Percentiles rank a stretch among this genome's conserved stretches.
Conservation (phyloP, 2,113 vertebrate species). For the Calidris pugnax region DNA sequence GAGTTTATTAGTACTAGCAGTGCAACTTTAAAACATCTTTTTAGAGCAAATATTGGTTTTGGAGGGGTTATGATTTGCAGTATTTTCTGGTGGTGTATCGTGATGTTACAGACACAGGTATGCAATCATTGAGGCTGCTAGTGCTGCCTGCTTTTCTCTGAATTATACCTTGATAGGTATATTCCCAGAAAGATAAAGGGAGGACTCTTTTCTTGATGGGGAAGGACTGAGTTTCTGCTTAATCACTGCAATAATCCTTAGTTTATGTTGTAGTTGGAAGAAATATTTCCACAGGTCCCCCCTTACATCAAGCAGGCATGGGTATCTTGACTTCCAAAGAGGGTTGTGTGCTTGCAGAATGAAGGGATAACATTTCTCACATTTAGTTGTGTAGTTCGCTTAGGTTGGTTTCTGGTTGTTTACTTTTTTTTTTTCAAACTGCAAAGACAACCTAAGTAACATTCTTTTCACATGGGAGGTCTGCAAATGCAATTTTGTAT, state of each 20-base stretch:
- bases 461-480: background rate
- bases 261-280: background rate
- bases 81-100: background rate
- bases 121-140: background rate
- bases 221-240: background rate
- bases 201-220: background rate
- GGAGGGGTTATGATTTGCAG: background rate
- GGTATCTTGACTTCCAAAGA: background rate
- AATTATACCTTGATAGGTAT: background rate
- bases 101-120: background rate
- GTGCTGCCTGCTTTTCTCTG: background rate
- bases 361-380: background rate
- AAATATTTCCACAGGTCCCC: background rate
- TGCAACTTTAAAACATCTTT: background rate
- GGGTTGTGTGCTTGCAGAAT: background rate
- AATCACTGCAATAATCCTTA: background rate
- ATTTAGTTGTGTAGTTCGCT: background rate
- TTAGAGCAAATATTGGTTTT: rapidly evolving
- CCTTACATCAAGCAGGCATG: background rate
- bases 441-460: background rate
- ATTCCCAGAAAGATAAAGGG: background rate
- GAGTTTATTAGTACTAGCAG: background rate
- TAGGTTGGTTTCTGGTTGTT: background rate
- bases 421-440: background rate
- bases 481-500: background rate